Conservation (phyloP, 2,113 vertebrate genomes). For the Paradisaea rubra region DNA sequence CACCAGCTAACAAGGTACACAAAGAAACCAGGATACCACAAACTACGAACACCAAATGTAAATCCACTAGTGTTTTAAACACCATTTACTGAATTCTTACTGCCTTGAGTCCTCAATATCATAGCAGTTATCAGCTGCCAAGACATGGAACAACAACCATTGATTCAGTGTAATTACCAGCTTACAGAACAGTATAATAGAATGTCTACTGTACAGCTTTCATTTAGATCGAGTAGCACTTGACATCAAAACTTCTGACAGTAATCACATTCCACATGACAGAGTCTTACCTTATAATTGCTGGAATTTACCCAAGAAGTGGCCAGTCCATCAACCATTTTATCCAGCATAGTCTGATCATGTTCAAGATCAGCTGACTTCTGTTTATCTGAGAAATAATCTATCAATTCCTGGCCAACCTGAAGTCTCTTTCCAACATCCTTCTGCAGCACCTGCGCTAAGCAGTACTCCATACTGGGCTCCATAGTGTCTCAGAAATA, state of each 20-base stretch:
- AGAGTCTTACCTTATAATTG: slow-evolving; percentile 92
- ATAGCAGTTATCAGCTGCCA: not conserved
- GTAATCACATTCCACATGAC: not conserved
- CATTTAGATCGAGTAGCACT: not conserved
- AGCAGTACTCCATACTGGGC: slow-evolving; percentile 91
- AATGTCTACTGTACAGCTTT: not conserved
- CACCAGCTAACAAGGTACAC: not conserved
- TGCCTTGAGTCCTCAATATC: not conserved
- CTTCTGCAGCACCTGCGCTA: slow-evolving; percentile 92
- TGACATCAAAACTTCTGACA: not conserved
- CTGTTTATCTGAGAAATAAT: slow-evolving; percentile 89
- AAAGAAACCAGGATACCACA: not conserved
- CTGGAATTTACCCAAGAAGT: slow-evolving; percentile 97
- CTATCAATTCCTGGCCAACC: slow-evolving; percentile 92
- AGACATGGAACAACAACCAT: not conserved
- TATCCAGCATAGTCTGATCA: slow-evolving; percentile 94
- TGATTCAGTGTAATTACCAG: not conserved
- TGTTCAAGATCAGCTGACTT: slow-evolving; percentile 93
- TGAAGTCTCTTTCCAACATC: slow-evolving; percentile 93
- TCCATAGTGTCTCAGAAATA: slow-evolving; percentile 78
- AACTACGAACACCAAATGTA: not conserved
- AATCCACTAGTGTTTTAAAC: not conserved
- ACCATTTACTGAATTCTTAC: not conserved
- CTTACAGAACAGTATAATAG: not conserved
- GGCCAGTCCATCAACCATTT: slow-evolving; percentile 93